Percentiles rank a stretch among this genome's conserved stretches.
phyloP scores from a whole-genome alignment of 2,797 vertebrate genomes.

The Catharus ustulatus region DNA sequence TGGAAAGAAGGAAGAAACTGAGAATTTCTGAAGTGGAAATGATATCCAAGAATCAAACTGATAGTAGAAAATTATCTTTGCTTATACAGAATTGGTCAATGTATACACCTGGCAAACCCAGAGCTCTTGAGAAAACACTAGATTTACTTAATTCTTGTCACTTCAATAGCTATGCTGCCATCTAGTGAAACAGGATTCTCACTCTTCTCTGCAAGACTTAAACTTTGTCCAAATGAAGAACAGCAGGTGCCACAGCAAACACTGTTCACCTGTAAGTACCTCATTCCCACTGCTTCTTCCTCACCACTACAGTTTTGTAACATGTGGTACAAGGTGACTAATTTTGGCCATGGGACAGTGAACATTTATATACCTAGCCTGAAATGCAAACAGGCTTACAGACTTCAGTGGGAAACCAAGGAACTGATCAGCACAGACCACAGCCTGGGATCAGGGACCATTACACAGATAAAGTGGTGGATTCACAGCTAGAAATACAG shows the following conservation, averaged over 20 bases:
- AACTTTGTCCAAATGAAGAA: background rate
- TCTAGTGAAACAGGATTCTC: background rate
- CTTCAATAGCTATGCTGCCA: constrained; percentile 43
- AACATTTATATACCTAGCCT: background rate
- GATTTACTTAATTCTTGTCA: background rate
- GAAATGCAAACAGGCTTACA: background rate
- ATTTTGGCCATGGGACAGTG: background rate
- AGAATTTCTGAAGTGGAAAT: background rate
- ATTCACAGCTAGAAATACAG: background rate
- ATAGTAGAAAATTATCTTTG: background rate
- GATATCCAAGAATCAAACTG: background rate
- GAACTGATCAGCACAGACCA: background rate
- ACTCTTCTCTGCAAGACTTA: background rate
- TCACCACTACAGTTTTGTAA: background rate
- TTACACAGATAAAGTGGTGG: background rate
- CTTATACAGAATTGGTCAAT: background rate
- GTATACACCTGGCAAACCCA: background rate
- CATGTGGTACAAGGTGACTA: background rate
- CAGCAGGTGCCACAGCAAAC: background rate
- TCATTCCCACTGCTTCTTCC: background rate
- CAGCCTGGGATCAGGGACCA: background rate
- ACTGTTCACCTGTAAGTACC: background rate
- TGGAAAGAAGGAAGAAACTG: background rate
- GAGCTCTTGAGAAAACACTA: background rate
- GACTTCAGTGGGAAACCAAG: background rate